A percentile compares a stretch with the other conserved stretches of the same genome.
Conservation (phyloP, 2,113 vertebrate genomes). For the Sylvietta virens region DNA sequence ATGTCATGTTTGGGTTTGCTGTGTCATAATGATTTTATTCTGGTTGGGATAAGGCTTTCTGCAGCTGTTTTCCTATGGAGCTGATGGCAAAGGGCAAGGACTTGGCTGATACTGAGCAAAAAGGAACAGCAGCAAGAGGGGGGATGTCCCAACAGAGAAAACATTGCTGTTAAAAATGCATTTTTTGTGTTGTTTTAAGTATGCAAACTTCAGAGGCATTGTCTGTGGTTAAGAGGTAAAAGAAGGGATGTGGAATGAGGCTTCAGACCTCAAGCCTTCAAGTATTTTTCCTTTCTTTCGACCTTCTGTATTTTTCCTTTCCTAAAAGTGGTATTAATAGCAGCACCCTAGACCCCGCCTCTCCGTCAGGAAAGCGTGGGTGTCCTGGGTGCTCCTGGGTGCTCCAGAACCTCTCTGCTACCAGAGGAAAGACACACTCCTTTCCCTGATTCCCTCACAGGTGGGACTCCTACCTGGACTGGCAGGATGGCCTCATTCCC, state of each 20-base stretch:
- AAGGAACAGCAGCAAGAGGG: background rate
- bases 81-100: background rate
- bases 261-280: conserved; percentile 26
- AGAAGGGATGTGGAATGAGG: conserved; percentile 32
- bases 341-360: rapidly evolving
- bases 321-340: background rate
- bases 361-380: background rate
- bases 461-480: background rate
- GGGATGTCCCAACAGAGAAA: background rate
- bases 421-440: background rate
- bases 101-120: background rate
- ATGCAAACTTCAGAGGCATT: background rate
- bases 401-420: background rate
- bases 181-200: background rate
- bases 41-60: conserved; percentile 40
- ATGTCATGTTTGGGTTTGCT: conserved; percentile 54
- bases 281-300: background rate
- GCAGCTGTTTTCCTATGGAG: conserved; percentile 53
- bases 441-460: rapidly evolving
- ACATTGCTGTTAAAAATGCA: background rate
- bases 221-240: background rate
- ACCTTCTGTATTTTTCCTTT: background rate
- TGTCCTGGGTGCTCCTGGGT: background rate
- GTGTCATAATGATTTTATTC: conserved; percentile 64
- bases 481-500: background rate